Base-by-base conservation (phyloP, 2,797 vertebrate genomes). In the Heteromormyrus szaboi region DNA sequence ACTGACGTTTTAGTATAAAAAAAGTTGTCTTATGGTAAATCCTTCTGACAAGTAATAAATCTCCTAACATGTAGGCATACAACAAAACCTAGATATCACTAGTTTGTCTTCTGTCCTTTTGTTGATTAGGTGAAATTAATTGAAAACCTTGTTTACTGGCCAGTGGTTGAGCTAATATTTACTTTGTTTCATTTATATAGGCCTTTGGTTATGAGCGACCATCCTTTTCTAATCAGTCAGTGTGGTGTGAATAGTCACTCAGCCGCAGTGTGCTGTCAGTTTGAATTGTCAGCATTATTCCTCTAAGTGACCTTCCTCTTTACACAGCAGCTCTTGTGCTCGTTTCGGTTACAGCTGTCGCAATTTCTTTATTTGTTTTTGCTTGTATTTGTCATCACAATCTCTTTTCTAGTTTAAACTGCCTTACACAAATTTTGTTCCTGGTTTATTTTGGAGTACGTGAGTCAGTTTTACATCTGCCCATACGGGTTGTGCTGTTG, bases 181-280 rank as follows among this genome's bases (percentile, higher is more conserved):
- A 48, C 53, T 29, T 17, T 84, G 88, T 84, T 84, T 46, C 12
- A 25, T 85, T 84, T 83, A 88, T 85, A 72, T 25, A 65, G 41
- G 53, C 81, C 79, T 88, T 83, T 2, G 0, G 5, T 88, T 51
- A n/a, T 56, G 51, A 51, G 76, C 14, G 19, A 3, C 50, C n/a
- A 8, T 33, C n/a, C 54, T 17, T 88, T 83, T 37, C 33, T n/a
- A 85, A 85, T 85, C 84, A 25, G 84, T 54, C 48, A 33, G 84
- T 88, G 76, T 8, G 25, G 33, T 5, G n/a, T 12, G 22, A 37
- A 22, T 59, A 83, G 41, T 19, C 3, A 44, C 1, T 76, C 68
- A 14, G 22, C 19, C 19, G 7, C 59, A 33, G 12, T 79, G 68
- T 81, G 68, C 50, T 17, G 17, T 53, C 72, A 41, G 25, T 53